Percentiles rank a stretch among this genome's conserved stretches.
These are phyloP conservation scores for Caenorhabditis inopinata DNA, from an alignment of 1,140 invertebrate species.

Conservation along the genomic window DNA sequence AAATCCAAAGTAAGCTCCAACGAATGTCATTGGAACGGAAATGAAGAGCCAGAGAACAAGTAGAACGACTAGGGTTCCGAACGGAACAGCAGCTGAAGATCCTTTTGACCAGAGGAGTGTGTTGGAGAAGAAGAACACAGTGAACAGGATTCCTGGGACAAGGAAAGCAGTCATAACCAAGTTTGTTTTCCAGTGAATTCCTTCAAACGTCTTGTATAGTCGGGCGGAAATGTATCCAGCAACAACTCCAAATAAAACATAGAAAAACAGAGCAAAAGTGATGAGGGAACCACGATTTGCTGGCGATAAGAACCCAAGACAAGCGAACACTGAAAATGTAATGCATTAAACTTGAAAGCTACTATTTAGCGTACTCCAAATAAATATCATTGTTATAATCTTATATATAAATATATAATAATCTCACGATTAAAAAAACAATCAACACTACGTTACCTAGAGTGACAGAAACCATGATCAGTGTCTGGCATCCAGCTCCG, in stretches of 20 bases:
- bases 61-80: constrained; percentile 93
- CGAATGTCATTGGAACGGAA: constrained; percentile 93
- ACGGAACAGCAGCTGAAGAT: constrained; percentile 85
- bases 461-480: constrained; percentile 73
- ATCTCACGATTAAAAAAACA: too few relatives aligned
- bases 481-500: constrained; percentile 89
- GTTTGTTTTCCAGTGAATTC: constrained; percentile 97
- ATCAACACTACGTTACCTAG: constrained; percentile 68
- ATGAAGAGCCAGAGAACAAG: constrained; percentile 94
- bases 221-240: constrained; percentile 92
- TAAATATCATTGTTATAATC: too few relatives aligned
- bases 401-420: too few relatives aligned
- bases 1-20: constrained; percentile 97
- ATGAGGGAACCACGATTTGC: constrained; percentile 96
- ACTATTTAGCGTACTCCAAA: too few relatives aligned
- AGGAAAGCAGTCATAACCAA: constrained; percentile 91
- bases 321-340: constrained; percentile 80
- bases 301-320: constrained; percentile 93
- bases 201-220: constrained; percentile 94
- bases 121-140: constrained; percentile 92
- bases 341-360: background rate
- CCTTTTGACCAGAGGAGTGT: constrained; percentile 89
- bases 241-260: constrained; percentile 88
- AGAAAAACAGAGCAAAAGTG: constrained; percentile 85
- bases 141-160: constrained; percentile 89